A percentile compares a stretch with the other conserved stretches of the same genome.
These are phyloP conservation scores for Gila robusta DNA, from an alignment of 2,797 vertebrate species.

Conservation along the genomic window DNA sequence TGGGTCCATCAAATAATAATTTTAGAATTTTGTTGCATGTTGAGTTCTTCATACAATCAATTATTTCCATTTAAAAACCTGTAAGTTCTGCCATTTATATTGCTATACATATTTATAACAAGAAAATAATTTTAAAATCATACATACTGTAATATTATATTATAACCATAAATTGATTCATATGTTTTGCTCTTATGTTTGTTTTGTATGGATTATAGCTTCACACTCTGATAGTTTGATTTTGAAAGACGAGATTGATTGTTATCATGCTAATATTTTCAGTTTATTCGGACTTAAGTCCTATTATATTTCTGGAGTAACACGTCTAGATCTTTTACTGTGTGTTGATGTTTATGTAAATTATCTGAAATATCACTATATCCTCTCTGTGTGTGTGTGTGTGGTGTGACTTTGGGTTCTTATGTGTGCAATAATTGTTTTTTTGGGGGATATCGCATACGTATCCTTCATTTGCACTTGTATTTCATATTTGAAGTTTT, in stretches of 20 bases:
- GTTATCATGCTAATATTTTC: constrained; percentile 9
- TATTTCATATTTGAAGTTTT: constrained; percentile 9
- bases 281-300: constrained; percentile 26
- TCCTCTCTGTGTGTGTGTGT: not conserved
- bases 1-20: constrained; percentile 43
- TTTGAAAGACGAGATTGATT: not conserved
- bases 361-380: constrained; percentile 21
- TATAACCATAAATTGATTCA: not conserved
- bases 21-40: constrained; percentile 40
- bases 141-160: not conserved
- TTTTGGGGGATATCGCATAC: not conserved
- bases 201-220: constrained; percentile 14
- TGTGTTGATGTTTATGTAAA: constrained; percentile 55
- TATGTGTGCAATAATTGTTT: constrained; percentile 14
- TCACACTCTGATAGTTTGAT: not conserved
- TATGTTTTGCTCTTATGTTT: constrained; percentile 5
- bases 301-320: constrained; percentile 27
- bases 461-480: constrained; percentile 33
- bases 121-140: not conserved
- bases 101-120: constrained; percentile 6
- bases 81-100: not conserved
- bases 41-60: constrained; percentile 18
- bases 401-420: not conserved
- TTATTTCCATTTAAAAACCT: constrained; percentile 19
- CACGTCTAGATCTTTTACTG: constrained; percentile 32